A percentile compares a stretch with the other conserved stretches of the same genome.
Conservation (phyloP, 2,797 vertebrate genomes). For the Danionella dracula region DNA sequence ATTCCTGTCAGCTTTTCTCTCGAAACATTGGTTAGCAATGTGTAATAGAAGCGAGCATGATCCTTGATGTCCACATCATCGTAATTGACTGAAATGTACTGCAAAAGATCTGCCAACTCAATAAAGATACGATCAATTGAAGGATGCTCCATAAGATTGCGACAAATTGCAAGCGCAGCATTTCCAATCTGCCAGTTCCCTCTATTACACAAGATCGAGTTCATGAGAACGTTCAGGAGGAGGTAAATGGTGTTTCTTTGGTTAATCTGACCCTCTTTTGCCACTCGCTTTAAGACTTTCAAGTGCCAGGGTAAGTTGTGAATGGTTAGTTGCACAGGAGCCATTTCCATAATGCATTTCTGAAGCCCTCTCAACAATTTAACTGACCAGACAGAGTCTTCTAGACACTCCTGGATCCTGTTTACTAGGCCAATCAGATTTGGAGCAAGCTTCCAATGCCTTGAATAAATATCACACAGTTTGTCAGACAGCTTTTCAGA, state of each 20-base stretch:
- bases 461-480: conserved; percentile 70
- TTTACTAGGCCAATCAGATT: conserved; percentile 76
- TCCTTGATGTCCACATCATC: conserved; percentile 77
- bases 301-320: conserved; percentile 73
- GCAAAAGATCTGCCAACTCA: conserved; percentile 73
- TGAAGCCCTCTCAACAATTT: conserved; percentile 64
- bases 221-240: conserved; percentile 58
- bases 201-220: conserved; percentile 49
- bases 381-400: conserved; percentile 61
- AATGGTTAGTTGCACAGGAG: conserved; percentile 41
- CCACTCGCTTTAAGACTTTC: conserved; percentile 71
- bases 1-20: conserved; percentile 70
- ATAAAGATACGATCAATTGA: conserved; percentile 61
- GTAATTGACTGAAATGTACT: conserved; percentile 63
- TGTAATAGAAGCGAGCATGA: conserved; percentile 81
- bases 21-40: conserved; percentile 76
- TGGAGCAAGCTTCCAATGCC: conserved; percentile 67
- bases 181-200: conserved; percentile 75
- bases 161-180: conserved; percentile 71
- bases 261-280: conserved; percentile 62
- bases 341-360: conserved; percentile 56
- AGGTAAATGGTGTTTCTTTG: conserved; percentile 65
- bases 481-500: conserved; percentile 54
- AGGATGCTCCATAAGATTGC: conserved; percentile 70
- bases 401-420: conserved; percentile 56